Evolutionary conservation across 2,113 vertebrate genomes (phyloP).

Genomic region (Stegostoma tigrinum): DNA sequence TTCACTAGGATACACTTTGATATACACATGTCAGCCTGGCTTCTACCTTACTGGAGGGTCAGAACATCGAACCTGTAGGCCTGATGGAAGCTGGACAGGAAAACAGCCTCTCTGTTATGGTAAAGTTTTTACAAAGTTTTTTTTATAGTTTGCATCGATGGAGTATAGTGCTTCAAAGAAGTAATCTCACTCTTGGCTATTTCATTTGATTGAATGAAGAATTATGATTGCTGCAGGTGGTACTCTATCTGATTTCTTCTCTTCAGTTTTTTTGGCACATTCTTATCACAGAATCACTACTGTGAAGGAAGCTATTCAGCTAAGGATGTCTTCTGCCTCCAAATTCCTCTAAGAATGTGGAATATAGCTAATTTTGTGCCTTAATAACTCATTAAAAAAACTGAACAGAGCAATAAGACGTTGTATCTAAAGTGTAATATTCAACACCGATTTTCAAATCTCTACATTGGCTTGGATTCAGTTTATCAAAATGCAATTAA

Average conservation of each 20-base stretch:
- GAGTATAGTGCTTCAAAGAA: not conserved
- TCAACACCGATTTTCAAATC: not conserved
- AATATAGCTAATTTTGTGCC: not conserved
- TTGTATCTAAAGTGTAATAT: not conserved
- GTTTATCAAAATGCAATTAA: not conserved
- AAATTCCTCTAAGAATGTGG: not conserved
- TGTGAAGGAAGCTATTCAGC: too few relatives aligned
- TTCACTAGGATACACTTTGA: slow-evolving; percentile 90
- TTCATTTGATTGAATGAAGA: not conserved
- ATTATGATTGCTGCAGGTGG: not conserved
- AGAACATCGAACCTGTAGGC: slow-evolving; percentile 89
- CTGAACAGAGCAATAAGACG: not conserved
- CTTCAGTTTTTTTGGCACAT: not conserved
- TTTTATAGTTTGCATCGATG: not conserved
- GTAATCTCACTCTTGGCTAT: not conserved
- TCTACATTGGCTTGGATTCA: not conserved
- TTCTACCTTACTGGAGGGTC: slow-evolving; percentile 90
- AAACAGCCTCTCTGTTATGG: slow-evolving; percentile 87
- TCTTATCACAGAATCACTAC: too few relatives aligned
- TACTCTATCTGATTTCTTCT: not conserved
- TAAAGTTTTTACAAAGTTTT: slow-evolving; percentile 46
- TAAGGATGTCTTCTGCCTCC: not conserved
- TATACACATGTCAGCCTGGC: slow-evolving; percentile 90
- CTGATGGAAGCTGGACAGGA: slow-evolving; percentile 94
- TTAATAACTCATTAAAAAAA: not conserved